Base-by-base conservation (phyloP, 1,140 invertebrate genomes). In the Zaprionus africanus region DNA sequence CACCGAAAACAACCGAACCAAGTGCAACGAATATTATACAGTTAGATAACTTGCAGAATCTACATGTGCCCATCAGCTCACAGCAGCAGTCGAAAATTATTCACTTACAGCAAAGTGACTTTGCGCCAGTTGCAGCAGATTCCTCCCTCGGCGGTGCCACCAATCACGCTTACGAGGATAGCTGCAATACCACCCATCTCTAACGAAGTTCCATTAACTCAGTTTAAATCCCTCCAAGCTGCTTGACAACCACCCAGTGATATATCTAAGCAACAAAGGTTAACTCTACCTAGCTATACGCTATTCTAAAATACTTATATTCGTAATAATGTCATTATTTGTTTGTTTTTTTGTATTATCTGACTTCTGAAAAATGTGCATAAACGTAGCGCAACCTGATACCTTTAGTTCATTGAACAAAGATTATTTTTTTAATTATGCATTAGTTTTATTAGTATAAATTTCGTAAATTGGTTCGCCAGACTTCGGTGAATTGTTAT, bases 101-200 rank as follows among this genome's bases (percentile, higher is more conserved):
- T 31, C 85, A 92, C 36, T 22, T 92, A 46, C 91, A 92, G 59
- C 91, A 92, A 66, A 92, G 91, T 43, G 91, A 92, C 59, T 92
- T 92, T 64, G 43, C 72, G 67, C 91, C 91, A 67, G 28, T 28
- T 57, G n/a, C 41, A 1, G n/a, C n/a, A 17, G 41, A 46, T 6
- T 46, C 9, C 43, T 0, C 59, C 6, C 31, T 24, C 36, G 38
- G n/a, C 19, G 91, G 91, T 12, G 58, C 78, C 62, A 64, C 69
- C 22, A 92, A 26, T 26, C 26, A 26, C 26, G 91, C 85, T 9
- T 92, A 81, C 41, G 91, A 92, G 63, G 91, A 92, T 58, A 81
- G 70, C 67, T 80, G 68, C 49, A 92, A 90, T 61, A 92, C 91
- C 15, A 92, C 91, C 31, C 91, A 91, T 66, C 76, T 92, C 53